A percentile compares a stretch with the other conserved stretches of the same genome.
These are phyloP conservation scores for Enhydra lutris DNA, from an alignment of 2,113 vertebrate genomes.

Conservation along the genomic window DNA sequence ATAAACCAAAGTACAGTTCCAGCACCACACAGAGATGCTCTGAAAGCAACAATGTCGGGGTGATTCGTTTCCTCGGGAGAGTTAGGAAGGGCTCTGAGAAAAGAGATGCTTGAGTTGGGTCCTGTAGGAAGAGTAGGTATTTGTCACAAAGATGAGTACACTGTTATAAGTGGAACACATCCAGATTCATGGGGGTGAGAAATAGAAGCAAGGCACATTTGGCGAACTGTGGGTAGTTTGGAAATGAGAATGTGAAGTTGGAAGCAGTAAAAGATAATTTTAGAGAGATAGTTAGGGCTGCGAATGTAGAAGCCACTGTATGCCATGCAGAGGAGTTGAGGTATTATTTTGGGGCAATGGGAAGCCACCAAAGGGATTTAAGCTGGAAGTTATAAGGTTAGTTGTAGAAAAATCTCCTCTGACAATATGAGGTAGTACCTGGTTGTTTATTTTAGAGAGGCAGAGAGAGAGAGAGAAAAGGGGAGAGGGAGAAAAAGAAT, in stretches of 20 bases:
- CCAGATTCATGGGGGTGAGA: neutral
- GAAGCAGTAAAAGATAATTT: neutral
- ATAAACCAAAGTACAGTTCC: neutral
- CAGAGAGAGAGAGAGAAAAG: neutral
- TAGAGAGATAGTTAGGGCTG: neutral
- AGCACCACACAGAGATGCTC: neutral
- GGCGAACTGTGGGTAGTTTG: neutral
- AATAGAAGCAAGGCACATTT: neutral
- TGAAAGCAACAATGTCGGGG: neutral
- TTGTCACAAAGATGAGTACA: neutral
- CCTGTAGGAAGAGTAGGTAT: neutral
- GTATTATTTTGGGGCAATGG: neutral
- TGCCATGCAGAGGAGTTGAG: neutral
- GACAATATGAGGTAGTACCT: neutral
- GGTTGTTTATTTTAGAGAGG: neutral
- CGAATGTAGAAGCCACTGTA: neutral
- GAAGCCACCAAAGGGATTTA: conserved; percentile 4
- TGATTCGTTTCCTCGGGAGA: neutral
- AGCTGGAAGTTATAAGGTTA: neutral
- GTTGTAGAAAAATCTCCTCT: neutral
- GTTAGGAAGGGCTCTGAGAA: neutral
- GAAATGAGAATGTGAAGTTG: neutral
- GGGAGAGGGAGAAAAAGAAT: neutral
- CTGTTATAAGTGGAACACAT: neutral
- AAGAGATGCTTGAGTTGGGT: neutral